A percentile compares a stretch with the other conserved stretches of the same genome.
phyloP scores from a whole-genome alignment of 1,140 invertebrate genomes.

The Acromyrmex heyeri region DNA sequence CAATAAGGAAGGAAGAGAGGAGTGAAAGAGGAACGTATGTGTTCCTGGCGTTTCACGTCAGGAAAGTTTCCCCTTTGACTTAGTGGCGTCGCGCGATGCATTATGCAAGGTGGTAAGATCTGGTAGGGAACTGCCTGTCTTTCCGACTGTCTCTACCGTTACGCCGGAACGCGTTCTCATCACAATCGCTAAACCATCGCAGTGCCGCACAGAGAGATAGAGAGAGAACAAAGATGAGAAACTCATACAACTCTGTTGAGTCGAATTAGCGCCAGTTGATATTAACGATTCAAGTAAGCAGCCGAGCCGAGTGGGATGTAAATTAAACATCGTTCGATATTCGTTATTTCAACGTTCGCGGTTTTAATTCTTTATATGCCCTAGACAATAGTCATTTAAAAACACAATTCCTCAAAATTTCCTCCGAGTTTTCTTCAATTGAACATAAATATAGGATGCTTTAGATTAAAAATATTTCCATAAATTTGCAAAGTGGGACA shows the following conservation, averaged over 20 bases:
- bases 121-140: constrained; percentile 50
- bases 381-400: background rate
- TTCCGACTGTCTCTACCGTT: constrained; percentile 30
- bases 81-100: constrained; percentile 70
- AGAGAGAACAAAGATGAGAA: constrained; percentile 41
- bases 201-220: background rate
- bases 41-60: constrained; percentile 66
- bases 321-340: constrained; percentile 44
- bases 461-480: background rate
- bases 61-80: constrained; percentile 71
- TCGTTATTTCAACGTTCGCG: constrained; percentile 21
- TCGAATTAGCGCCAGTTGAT: constrained; percentile 53
- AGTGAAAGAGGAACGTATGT: constrained; percentile 47
- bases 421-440: background rate
- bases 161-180: constrained; percentile 49
- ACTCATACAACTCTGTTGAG: constrained; percentile 38
- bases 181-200: constrained; percentile 39
- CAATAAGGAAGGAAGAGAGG: constrained; percentile 18
- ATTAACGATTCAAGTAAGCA: constrained; percentile 70
- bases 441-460: background rate
- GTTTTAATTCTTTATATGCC: background rate
- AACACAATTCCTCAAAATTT: background rate
- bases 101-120: constrained; percentile 71
- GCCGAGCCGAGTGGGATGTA: background rate
- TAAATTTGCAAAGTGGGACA: background rate